phyloP scores from a whole-genome alignment of 2,113 vertebrate species.

The Oostethus manadensis region DNA sequence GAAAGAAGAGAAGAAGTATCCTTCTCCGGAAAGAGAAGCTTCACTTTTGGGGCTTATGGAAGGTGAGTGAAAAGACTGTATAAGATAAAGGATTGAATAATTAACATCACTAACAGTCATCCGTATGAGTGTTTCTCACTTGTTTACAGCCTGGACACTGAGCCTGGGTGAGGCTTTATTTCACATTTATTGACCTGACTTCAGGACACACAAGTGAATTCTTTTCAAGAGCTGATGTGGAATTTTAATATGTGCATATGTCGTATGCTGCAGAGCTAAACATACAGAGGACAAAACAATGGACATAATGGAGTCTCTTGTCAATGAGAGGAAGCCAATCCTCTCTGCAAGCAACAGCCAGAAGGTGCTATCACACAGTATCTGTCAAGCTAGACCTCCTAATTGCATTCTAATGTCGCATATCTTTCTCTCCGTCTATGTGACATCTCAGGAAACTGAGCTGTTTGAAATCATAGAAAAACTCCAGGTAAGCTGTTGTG shows the following conservation, averaged over 20 bases:
- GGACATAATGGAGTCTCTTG: conserved; percentile 68
- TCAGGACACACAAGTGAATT: not conserved
- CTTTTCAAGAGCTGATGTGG: not conserved
- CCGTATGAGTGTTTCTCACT: conserved; percentile 21
- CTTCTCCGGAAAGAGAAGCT: conserved; percentile 76
- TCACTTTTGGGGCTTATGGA: conserved; percentile 74
- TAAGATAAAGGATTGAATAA: not conserved
- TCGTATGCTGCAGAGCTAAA: conserved; percentile 64
- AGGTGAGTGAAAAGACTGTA: conserved; percentile 65
- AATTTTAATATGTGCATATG: conserved; percentile 25
- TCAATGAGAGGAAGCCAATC: conserved; percentile 61
- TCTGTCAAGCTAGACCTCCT: not conserved
- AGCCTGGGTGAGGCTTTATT: conserved; percentile 51
- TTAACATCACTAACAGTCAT: conserved; percentile 1
- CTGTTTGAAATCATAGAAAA: conserved; percentile 89
- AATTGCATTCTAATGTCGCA: conserved; percentile 5
- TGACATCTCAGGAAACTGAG: conserved; percentile 74
- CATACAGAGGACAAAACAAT: conserved; percentile 50
- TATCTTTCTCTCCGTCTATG: conserved; percentile 21
- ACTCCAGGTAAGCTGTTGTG: conserved; percentile 68
- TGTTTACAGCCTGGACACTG: conserved; percentile 55
- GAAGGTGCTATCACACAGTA: conserved; percentile 73
- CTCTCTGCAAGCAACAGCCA: conserved; percentile 63
- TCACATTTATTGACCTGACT: not conserved
- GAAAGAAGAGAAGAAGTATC: conserved; percentile 63